Evolutionary conservation across 2,113 vertebrate species (phyloP).

Genomic region (Dunckerocampus dactyliophorus): DNA sequence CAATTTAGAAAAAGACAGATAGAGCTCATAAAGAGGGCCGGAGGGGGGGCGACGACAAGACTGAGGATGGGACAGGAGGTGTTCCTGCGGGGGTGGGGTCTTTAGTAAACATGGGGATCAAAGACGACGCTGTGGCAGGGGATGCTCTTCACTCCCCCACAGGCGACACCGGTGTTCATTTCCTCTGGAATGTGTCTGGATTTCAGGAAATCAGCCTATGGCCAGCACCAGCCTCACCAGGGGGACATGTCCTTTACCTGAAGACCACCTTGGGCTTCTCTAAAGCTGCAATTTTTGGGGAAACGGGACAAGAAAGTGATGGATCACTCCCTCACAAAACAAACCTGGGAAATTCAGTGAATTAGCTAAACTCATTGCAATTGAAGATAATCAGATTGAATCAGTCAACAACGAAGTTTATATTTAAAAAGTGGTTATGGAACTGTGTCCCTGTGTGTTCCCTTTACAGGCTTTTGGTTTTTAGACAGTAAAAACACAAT

Average conservation of each 20-base stretch:
- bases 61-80: conserved; percentile 56
- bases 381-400: too few species aligned
- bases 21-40: conserved; percentile 28
- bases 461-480: conserved; percentile 51
- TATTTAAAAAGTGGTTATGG: not conserved
- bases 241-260: conserved; percentile 41
- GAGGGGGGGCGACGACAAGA: conserved; percentile 36
- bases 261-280: conserved; percentile 31
- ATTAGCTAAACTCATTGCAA: not conserved
- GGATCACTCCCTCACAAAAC: not conserved
- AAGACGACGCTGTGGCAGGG: conserved; percentile 57
- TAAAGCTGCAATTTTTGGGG: conserved; percentile 18
- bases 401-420: conserved; percentile 28
- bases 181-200: conserved; percentile 73
- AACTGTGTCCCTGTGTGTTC: conserved; percentile 16
- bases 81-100: conserved; percentile 41
- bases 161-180: conserved; percentile 66
- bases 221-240: conserved; percentile 49
- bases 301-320: not conserved
- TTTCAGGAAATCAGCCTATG: conserved; percentile 52
- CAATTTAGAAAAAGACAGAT: conserved; percentile 5
- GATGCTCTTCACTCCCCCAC: conserved; percentile 66
- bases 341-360: not conserved
- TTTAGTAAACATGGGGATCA: conserved; percentile 67
- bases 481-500: conserved; percentile 62